phyloP scores from a whole-genome alignment of 2,888 invertebrate species.

The Harmothoe impar region DNA sequence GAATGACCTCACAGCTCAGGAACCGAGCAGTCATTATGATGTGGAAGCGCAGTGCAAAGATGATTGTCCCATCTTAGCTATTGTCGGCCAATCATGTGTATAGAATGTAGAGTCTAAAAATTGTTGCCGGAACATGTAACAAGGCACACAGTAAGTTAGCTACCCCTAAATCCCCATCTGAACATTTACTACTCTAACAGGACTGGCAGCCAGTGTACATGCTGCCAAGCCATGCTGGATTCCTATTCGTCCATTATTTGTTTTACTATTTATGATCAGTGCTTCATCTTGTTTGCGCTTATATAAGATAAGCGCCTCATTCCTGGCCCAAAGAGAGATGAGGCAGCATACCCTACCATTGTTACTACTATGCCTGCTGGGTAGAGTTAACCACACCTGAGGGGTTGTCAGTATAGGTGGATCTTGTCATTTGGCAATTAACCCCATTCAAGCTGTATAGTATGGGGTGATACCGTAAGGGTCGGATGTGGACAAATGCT shows the following conservation, averaged over 20 bases:
- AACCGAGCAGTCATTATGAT: too few relatives aligned
- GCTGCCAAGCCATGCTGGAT: too few relatives aligned
- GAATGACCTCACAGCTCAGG: too few relatives aligned
- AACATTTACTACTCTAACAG: too few relatives aligned
- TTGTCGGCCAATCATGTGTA: too few relatives aligned
- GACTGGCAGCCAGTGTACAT: too few relatives aligned
- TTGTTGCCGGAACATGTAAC: too few relatives aligned
- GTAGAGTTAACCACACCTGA: neutral
- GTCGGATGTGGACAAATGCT: neutral
- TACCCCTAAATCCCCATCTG: too few relatives aligned
- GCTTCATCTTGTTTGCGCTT: neutral
- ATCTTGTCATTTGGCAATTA: neutral
- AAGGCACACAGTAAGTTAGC: too few relatives aligned
- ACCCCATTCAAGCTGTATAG: neutral
- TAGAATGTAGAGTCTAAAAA: too few relatives aligned
- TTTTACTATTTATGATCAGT: neutral
- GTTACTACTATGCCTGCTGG: neutral
- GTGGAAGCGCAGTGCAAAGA: too few relatives aligned
- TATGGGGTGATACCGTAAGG: neutral
- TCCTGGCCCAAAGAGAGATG: neutral
- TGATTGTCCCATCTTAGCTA: too few relatives aligned
- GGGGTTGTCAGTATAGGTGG: neutral
- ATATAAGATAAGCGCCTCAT: neutral
- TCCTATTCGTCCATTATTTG: neutral
- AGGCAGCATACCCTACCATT: neutral